A percentile compares a stretch with the other conserved stretches of the same genome.
These are phyloP conservation scores for Ectobius pallidus DNA, from an alignment of 2,888 invertebrate genomes.

Conservation along the genomic window DNA sequence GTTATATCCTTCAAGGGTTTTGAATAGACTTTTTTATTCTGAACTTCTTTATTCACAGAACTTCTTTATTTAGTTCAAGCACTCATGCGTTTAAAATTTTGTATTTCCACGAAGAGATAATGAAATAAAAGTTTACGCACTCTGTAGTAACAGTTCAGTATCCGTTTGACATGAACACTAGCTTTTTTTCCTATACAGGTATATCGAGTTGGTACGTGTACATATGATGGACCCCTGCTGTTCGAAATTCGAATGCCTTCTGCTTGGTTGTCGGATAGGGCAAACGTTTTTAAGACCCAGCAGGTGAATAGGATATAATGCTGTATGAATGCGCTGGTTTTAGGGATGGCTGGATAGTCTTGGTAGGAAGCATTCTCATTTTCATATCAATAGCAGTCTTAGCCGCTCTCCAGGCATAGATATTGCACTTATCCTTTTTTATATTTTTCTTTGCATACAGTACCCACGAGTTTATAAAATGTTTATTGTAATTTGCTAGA, in stretches of 20 bases:
- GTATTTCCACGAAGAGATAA: not conserved
- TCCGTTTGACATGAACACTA: too few relatives aligned
- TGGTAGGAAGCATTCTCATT: conserved; percentile 32
- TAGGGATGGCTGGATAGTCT: not conserved
- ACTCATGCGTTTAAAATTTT: too few relatives aligned
- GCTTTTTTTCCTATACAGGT: not conserved
- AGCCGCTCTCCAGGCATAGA: conserved; percentile 16
- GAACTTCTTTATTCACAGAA: too few relatives aligned
- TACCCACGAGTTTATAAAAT: not conserved
- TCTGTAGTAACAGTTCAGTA: not conserved
- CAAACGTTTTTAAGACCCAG: conserved; percentile 12
- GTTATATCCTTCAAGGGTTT: too few relatives aligned
- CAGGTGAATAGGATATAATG: conserved; percentile 4
- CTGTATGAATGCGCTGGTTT: not conserved
- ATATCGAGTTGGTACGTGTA: too few relatives aligned
- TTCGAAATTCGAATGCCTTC: conserved; percentile 29
- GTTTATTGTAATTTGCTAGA: not conserved
- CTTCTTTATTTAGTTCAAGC: too few relatives aligned
- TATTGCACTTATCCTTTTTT: conserved; percentile 30
- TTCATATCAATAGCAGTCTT: conserved; percentile 37
- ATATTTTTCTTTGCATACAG: not conserved
- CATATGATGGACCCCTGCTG: conserved; percentile 26
- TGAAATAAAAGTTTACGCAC: not conserved
- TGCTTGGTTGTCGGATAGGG: conserved; percentile 4
- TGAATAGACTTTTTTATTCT: too few relatives aligned